Base-by-base conservation (phyloP, 1,140 invertebrate genomes). In the Nilaparvata lugens region DNA sequence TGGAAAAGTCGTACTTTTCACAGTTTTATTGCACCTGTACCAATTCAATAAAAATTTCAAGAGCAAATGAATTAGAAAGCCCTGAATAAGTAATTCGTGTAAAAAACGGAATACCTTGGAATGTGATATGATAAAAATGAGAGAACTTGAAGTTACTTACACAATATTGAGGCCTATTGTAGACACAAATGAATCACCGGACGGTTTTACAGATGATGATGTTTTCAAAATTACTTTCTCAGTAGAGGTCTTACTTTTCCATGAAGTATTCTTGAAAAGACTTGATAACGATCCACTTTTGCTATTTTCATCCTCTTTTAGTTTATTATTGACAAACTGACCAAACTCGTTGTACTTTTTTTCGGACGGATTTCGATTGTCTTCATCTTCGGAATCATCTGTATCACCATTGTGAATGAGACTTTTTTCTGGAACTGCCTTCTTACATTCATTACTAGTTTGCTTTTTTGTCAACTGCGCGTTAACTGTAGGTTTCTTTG, bases 361-460 rank as follows among this genome's bases (percentile, higher is more conserved):
- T 66, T 85, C 79, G 21, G 86, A 78, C 69, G 83, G 86, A 72
- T 87, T 83, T 68, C 82, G 78, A 62, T 81, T 83, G 56, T 86
- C 85, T 74, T 93, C 89, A 62, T 91, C 88, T 68, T 91, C 88
- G 2, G 88, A 89, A 21, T 86, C 88, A 72, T 89, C 85, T 1
- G 79, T 79, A 60, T 83, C 80, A 21, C 83, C 82, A 52, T 70
- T 72, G 61, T 83, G 82, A 53, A 84, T 65, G 53, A 72, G 68
- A 65, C 77, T 83, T 21, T 65, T 63, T 52, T 69, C 69, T 23
- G n/a, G 4, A 11, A 35, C 31, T 35, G 31, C 7, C 31, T 35
- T 9, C 31, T 35, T 35, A 11, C 7, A 35, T 35, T 35, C 7
- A 35, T n/a, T n/a, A n/a, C 7, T 35, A 11, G 31, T 35, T 35